Evolutionary conservation across 2,113 vertebrate genomes (phyloP), one percentile per base, ranked within the genome.

Genomic region (Pteruthius melanotis): DNA sequence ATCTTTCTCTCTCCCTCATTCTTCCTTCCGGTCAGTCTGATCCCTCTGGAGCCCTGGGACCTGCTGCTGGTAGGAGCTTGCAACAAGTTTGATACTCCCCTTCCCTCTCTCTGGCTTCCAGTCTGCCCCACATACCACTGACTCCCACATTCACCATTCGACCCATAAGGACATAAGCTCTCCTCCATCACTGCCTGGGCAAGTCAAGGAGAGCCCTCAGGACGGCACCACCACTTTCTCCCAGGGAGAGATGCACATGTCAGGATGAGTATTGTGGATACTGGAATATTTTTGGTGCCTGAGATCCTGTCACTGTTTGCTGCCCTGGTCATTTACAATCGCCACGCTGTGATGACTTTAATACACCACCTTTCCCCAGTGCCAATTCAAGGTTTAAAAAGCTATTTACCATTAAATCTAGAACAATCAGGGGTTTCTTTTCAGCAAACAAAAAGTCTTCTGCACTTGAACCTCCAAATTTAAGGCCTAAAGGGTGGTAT

Each of bases 131-230:
- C 16, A 22, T 4, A 16, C 13, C 0, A 3, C 26, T 20, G 4
- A 28, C 7, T 45, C 19, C 28, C 28, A 65, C 1, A 0, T 47
- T 79, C 30, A 19, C 33, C 1, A 0, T 23, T 47, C 15, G n/a
- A 61, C 9, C 57, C 35, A 7, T 13, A 23, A 47, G 20, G 27
- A 64, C 1, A 0, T 5, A 40, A 69, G 28, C 13, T 83, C 64
- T 74, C 28, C 53, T 69, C 72, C 30, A 15, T n/a, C 31, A 9
- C 63, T 42, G 31, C 22, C 28, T 6, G 7, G 54, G 5, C 1
- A 3, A 90, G 50, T 16, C 54, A 52, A 69, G n/a, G 24, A 40
- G 16, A 72, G 7, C 9, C 4, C 7, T 40, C 71, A 53, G 59
- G 22, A 76, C 17, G 47, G 49, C 49, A 72, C 4, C 37, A 31